Evolutionary conservation across 2,797 vertebrate species (phyloP).

Genomic region (Gymnocypris eckloni): DNA sequence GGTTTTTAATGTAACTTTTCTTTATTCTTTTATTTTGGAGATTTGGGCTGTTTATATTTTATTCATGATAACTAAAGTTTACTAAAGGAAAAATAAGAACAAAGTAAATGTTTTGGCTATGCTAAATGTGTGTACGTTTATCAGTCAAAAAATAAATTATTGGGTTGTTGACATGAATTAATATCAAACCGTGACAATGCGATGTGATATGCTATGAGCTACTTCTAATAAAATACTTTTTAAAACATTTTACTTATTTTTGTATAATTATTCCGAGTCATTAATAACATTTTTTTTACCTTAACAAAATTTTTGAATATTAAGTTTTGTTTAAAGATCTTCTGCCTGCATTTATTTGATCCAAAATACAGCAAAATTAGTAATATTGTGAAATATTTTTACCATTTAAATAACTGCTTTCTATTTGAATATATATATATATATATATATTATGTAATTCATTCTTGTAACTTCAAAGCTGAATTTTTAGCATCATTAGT

Average conservation of each 20-base stretch:
- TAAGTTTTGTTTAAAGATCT: too few relatives aligned
- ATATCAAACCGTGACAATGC: neutral
- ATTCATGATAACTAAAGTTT: slow-evolving; percentile 58
- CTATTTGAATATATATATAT: too few relatives aligned
- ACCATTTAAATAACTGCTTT: too few relatives aligned
- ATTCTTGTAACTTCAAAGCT: neutral
- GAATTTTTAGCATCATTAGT: neutral
- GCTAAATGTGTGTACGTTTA: slow-evolving; percentile 30
- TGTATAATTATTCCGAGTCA: neutral
- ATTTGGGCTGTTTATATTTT: slow-evolving; percentile 54
- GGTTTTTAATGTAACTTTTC: slow-evolving; percentile 50
- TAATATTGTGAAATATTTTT: too few relatives aligned
- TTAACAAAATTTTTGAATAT: neutral
- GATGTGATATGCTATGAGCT: neutral
- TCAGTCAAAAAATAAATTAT: neutral
- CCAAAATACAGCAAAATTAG: too few relatives aligned
- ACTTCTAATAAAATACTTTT: neutral
- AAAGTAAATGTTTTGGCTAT: slow-evolving; percentile 59
- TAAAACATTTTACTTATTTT: neutral
- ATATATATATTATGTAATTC: too few relatives aligned
- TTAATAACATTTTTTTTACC: neutral
- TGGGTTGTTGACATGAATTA: neutral
- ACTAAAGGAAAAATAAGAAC: slow-evolving; percentile 56
- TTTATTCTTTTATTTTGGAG: slow-evolving; percentile 49
- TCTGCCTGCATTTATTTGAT: too few relatives aligned